These are phyloP conservation scores for Penaeus japonicus DNA, from an alignment of 1,140 invertebrate species.

Conservation along the genomic window DNA sequence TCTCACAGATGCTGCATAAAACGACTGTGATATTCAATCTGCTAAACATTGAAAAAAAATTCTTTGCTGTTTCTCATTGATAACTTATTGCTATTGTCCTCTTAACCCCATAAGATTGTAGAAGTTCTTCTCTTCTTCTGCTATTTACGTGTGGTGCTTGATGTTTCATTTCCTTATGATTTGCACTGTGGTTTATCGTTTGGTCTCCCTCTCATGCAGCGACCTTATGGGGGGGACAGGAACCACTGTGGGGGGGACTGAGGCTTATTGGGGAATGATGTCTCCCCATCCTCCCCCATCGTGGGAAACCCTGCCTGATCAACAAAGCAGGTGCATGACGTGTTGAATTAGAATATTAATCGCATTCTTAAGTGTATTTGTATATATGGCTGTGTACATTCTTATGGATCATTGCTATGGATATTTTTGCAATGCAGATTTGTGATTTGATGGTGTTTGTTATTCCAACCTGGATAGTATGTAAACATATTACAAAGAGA, in stretches of 20 bases:
- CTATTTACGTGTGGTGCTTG: constrained; percentile 14
- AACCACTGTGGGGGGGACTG: constrained; percentile 34
- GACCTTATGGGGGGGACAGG: constrained; percentile 45
- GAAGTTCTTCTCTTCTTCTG: neutral
- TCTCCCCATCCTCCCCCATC: constrained; percentile 46
- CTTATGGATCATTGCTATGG: too few species aligned
- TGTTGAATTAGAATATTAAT: too few species aligned
- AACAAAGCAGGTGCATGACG: constrained; percentile 49
- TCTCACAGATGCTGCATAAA: too few species aligned
- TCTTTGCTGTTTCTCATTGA: neutral
- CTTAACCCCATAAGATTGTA: neutral
- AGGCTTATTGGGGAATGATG: constrained; percentile 42
- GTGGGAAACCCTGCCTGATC: constrained; percentile 45
- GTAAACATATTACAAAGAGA: too few species aligned
- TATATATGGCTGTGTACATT: too few species aligned
- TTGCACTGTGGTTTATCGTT: constrained; percentile 39
- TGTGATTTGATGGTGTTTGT: too few species aligned
- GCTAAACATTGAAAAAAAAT: too few species aligned
- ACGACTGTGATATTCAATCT: too few species aligned
- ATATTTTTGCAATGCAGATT: too few species aligned
- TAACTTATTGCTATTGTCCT: neutral
- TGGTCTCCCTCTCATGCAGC: constrained; percentile 49
- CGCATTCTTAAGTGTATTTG: too few species aligned
- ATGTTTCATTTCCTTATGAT: constrained; percentile 31
- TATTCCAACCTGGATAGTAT: too few species aligned